Percentiles rank a stretch among this genome's conserved stretches.
phyloP scores from a whole-genome alignment of 2,797 vertebrate genomes.

The Synaphobranchus kaupii region DNA sequence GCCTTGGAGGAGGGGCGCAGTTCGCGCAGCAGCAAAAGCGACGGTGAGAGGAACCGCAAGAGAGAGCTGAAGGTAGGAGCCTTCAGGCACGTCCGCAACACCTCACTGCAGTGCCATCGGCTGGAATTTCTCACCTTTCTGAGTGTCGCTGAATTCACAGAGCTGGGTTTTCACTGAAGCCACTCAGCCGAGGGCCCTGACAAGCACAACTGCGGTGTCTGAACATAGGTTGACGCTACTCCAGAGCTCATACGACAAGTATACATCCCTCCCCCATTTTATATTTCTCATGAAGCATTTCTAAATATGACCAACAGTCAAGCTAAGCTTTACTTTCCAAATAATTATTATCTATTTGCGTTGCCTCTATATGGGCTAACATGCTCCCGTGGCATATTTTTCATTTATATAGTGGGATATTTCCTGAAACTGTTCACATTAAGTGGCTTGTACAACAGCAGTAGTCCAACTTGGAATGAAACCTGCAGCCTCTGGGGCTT shows the following conservation, averaged over 20 bases:
- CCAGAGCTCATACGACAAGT: background rate
- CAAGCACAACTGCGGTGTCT: background rate
- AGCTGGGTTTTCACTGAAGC: background rate
- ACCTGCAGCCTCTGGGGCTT: background rate
- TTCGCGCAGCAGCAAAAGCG: constrained; percentile 85
- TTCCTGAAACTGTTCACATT: background rate
- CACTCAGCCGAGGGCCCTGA: background rate
- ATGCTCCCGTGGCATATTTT: background rate
- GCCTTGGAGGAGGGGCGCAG: constrained; percentile 89
- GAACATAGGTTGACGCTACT: background rate
- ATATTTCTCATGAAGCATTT: background rate
- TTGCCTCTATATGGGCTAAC: background rate
- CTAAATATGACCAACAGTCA: background rate
- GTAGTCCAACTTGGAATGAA: too few relatives aligned
- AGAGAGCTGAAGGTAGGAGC: constrained; percentile 87
- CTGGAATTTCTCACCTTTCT: background rate
- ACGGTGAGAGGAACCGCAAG: constrained; percentile 88
- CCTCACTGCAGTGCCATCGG: background rate
- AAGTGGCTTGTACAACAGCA: background rate
- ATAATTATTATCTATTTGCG: background rate
- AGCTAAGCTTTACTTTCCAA: background rate
- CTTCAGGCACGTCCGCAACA: background rate
- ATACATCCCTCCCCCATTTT: background rate
- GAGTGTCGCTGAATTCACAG: background rate
- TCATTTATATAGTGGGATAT: background rate